Evolutionary conservation across 2,113 vertebrate genomes (phyloP), one percentile per base, ranked within the genome.

Genomic region (Panurus biarmicus): DNA sequence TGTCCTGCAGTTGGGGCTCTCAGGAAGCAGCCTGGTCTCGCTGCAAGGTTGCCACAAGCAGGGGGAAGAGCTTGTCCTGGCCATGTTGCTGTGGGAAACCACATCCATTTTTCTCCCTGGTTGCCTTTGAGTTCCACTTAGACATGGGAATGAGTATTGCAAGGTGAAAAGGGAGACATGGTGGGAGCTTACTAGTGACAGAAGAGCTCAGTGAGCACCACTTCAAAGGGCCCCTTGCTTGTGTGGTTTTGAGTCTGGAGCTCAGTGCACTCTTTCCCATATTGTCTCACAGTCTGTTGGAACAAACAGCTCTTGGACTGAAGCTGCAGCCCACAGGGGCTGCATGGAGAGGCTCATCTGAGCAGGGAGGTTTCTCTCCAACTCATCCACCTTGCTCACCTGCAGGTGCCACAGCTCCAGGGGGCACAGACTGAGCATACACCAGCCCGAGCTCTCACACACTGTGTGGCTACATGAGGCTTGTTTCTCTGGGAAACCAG

Each of bases 321-420:
- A 89, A 66, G 33, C 47, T 56, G 74, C 64, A 85, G 65, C 69
- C 58, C 7, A 0, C 31, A 8, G 40, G n/a, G 31, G 48, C 84
- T 82, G 70, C 12, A 0, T 3, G 33, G 44, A 67, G 45, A 56
- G 40, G 28, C 65, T 15, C 1, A 0, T 31, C n/a, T n/a, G n/a
- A 7, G 21, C 44, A 62, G 61, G 38, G 44, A 14, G 1, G 4
- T 72, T 75, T 26, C 4, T 28, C 53, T 71, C 51, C 0, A 0
- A 3, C 28, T 25, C 2, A 0, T 22, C 35, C 0, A 0, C 23
- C 3, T 18, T 44, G 38, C 38, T 74, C 7, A 1, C 53, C 69
- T 71, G 50, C 79, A 64, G 57, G 72, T 57, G 36, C 65, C 72
- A 38, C 48, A 76, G 76, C 38, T 44, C 4, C 35, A 29, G 35